A percentile compares a stretch with the other conserved stretches of the same genome.
Evolutionary conservation across 2,888 invertebrate species (phyloP).

Genomic region (Eumerus sabulonum): DNA sequence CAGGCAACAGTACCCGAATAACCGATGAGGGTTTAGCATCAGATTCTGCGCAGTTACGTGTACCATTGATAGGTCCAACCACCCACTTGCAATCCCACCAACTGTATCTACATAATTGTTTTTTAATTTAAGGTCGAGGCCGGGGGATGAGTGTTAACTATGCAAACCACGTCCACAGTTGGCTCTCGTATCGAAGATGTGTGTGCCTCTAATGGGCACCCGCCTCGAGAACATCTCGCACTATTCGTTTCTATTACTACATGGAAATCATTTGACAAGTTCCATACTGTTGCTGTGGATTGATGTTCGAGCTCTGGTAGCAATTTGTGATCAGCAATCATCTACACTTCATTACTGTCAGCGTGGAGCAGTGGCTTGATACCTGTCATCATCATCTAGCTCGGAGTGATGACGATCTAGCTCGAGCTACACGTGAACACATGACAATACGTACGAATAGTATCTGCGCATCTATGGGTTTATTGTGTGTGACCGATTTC

Average conservation of each 20-base stretch:
- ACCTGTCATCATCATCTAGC: conserved; percentile 26
- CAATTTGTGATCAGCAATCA: conserved; percentile 44
- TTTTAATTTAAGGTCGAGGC: conserved; percentile 59
- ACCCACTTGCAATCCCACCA: conserved; percentile 15
- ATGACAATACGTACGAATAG: not conserved
- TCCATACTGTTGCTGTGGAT: too few species aligned
- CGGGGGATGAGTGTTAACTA: conserved; percentile 30
- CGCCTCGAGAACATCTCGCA: conserved; percentile 10
- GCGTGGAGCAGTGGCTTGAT: conserved; percentile 16
- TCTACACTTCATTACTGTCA: conserved; percentile 46
- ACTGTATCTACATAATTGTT: conserved; percentile 37
- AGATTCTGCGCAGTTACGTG: not conserved
- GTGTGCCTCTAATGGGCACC: conserved; percentile 18
- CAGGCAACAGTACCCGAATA: too few species aligned
- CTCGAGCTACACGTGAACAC: not conserved
- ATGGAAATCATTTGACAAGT: conserved; percentile 37
- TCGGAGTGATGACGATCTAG: conserved; percentile 22
- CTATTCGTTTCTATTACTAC: not conserved
- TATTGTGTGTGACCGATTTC: conserved; percentile 60
- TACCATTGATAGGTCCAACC: not conserved
- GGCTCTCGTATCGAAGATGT: not conserved
- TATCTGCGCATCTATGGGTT: conserved; percentile 35
- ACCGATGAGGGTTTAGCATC: not conserved
- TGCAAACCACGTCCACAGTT: conserved; percentile 22
- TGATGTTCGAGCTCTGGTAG: conserved; percentile 12